phyloP scores from a whole-genome alignment of 2,797 vertebrate species.

The Distichodus sexfasciatus region DNA sequence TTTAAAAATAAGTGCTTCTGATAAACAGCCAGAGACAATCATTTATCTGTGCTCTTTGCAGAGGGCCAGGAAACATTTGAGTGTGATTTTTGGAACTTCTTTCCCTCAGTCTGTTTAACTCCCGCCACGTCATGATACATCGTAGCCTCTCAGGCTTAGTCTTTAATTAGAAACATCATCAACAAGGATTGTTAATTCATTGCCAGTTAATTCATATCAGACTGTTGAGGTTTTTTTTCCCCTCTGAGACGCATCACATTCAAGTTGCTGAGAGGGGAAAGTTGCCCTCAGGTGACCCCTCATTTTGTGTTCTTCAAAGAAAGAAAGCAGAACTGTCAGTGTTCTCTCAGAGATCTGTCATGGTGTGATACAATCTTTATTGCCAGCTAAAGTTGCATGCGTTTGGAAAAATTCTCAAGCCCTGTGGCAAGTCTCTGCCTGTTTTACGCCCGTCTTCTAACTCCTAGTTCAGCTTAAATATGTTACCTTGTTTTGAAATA shows the following conservation, averaged over 20 bases:
- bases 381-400: conserved; percentile 1
- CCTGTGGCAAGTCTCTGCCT: not conserved
- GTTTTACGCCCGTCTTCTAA: conserved; percentile 5
- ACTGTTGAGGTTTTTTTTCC: not conserved
- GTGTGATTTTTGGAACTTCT: too few species aligned
- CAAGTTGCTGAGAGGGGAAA: not conserved
- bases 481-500: too few species aligned
- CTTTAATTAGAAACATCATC: conserved; percentile 13
- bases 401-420: not conserved
- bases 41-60: not conserved
- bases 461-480: conserved; percentile 12
- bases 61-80: too few species aligned
- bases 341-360: not conserved
- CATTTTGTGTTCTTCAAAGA: not conserved
- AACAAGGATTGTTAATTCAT: not conserved
- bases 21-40: not conserved
- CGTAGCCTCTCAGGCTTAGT: not conserved
- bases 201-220: not conserved
- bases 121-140: not conserved
- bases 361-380: not conserved
- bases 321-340: not conserved
- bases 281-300: not conserved
- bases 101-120: not conserved
- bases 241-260: not conserved
- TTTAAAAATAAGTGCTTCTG: not conserved